Base-by-base conservation (phyloP, 2,888 invertebrate genomes). In the Lingula anatina region DNA sequence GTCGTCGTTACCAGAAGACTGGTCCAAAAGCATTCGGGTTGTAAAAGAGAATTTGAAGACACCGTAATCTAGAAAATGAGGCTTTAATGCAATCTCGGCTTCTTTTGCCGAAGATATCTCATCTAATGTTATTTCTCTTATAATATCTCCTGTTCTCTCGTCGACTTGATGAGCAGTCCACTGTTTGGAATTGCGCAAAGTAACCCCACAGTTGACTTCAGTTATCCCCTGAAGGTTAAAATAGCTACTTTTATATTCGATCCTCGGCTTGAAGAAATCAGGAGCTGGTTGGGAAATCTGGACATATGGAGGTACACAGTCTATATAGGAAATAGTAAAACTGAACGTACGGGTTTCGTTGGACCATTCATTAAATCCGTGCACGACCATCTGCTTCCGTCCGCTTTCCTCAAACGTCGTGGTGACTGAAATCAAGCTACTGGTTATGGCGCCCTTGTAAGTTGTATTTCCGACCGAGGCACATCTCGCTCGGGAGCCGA, bases 1-100 rank as follows among this genome's bases (percentile, higher is more conserved):
- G 7, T 41, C 36, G 26, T 47, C 50, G n/a, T 44, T 38, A 43
- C 50, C 48, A 18, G 49, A 18, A 36, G 55, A 51, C 5, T 47
- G 44, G 2, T 35, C 25, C 5, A 50, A 39, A 45, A 53, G 53
- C 68, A 77, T 71, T 15, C 60, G 55, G 27, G 78, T 68, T 3
- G 50, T 65, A 55, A 70, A 75, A 3, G 52, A 54, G 26, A 73
- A 51, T 43, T 61, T 64, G 62, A 76, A 77, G n/a, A 72, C 50
- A 3, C 76, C 77, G 38, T 65, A 64, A 3, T 55, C 53, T 2
- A 78, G 56, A 28, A 61, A 66, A 15, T 59, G 57, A 2, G 65
- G 58, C 2, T 64, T 63, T 1, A 77, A 27, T 9, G 56, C 55
- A 20, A 71, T 54, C 43, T 64, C 62, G 9, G 62, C 49, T 27